A percentile compares a stretch with the other conserved stretches of the same genome.
phyloP scores from a whole-genome alignment of 2,113 vertebrate species.

The Protomyctophum bolini region DNA sequence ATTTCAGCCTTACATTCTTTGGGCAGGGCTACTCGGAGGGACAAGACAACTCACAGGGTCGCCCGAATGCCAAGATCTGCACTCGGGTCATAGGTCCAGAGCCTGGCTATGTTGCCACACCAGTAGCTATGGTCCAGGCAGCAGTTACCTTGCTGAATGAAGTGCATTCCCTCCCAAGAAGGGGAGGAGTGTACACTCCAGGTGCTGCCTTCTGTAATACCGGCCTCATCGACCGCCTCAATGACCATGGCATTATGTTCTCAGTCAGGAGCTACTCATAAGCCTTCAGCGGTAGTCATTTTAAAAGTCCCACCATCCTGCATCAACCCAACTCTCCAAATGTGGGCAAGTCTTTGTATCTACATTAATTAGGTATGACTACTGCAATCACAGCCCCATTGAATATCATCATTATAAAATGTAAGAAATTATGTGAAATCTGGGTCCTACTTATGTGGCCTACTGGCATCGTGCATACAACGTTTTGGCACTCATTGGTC shows the following conservation, averaged over 20 bases:
- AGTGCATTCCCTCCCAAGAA: slow-evolving; percentile 78
- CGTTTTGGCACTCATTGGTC: too few relatives aligned
- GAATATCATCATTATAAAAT: too few relatives aligned
- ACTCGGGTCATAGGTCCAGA: slow-evolving; percentile 90
- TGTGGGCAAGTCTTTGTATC: too few relatives aligned
- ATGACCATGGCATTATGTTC: slow-evolving; percentile 83
- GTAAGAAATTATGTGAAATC: too few relatives aligned
- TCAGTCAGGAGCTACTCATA: slow-evolving; percentile 64
- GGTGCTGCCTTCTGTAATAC: slow-evolving; percentile 87
- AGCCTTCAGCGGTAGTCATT: not conserved
- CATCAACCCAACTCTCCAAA: too few relatives aligned
- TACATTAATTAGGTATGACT: too few relatives aligned
- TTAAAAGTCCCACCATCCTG: too few relatives aligned
- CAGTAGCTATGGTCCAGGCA: slow-evolving; percentile 87
- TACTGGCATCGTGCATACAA: too few relatives aligned
- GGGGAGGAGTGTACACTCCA: slow-evolving; percentile 88
- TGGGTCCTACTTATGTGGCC: too few relatives aligned
- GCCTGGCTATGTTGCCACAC: slow-evolving; percentile 82
- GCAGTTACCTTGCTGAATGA: slow-evolving; percentile 84
- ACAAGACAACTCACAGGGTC: slow-evolving; percentile 69
- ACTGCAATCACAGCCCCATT: too few relatives aligned
- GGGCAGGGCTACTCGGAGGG: slow-evolving; percentile 85
- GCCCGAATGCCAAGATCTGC: slow-evolving; percentile 84
- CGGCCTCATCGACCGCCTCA: slow-evolving; percentile 85
- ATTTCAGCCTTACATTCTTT: slow-evolving; percentile 86